Evolutionary conservation across 2,888 invertebrate genomes (phyloP).

Genomic region (Micoletzkya japonica): DNA sequence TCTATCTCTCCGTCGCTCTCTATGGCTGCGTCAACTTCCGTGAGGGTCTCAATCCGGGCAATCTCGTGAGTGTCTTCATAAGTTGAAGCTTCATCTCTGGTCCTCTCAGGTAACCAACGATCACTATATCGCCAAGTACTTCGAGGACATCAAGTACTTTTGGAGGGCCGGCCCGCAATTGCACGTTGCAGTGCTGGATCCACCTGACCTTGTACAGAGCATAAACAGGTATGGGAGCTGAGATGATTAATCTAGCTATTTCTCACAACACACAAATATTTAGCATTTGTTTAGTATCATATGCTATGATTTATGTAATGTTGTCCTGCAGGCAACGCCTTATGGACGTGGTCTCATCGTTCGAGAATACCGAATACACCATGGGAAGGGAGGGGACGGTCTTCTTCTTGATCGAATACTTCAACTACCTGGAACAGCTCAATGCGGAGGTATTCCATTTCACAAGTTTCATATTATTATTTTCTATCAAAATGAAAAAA

Average conservation of each 20-base stretch:
- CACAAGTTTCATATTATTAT: not conserved
- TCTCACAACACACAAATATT: too few species aligned
- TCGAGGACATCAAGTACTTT: slow-evolving; percentile 57
- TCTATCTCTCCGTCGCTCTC: slow-evolving; percentile 44
- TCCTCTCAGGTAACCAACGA: slow-evolving; percentile 42
- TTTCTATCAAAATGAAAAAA: not conserved
- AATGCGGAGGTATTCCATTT: slow-evolving; percentile 43
- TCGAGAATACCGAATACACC: slow-evolving; percentile 61
- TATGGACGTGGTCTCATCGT: slow-evolving; percentile 45
- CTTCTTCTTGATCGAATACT: slow-evolving; percentile 60
- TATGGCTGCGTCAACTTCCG: slow-evolving; percentile 68
- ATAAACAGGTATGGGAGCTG: slow-evolving; percentile 36
- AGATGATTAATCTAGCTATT: too few species aligned
- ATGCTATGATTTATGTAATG: not conserved
- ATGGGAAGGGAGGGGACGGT: slow-evolving; percentile 61
- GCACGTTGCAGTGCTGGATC: slow-evolving; percentile 56
- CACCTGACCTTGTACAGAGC: slow-evolving; percentile 53
- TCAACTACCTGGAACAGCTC: slow-evolving; percentile 57
- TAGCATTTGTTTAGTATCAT: not conserved
- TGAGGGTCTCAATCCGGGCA: slow-evolving; percentile 61
- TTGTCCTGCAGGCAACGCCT: slow-evolving; percentile 43
- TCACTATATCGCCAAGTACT: slow-evolving; percentile 61
- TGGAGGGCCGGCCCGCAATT: slow-evolving; percentile 59
- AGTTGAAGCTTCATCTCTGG: not conserved
- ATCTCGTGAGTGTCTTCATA: slow-evolving; percentile 43